Base-by-base conservation (phyloP, 2,113 vertebrate genomes). In the Geococcyx californianus region DNA sequence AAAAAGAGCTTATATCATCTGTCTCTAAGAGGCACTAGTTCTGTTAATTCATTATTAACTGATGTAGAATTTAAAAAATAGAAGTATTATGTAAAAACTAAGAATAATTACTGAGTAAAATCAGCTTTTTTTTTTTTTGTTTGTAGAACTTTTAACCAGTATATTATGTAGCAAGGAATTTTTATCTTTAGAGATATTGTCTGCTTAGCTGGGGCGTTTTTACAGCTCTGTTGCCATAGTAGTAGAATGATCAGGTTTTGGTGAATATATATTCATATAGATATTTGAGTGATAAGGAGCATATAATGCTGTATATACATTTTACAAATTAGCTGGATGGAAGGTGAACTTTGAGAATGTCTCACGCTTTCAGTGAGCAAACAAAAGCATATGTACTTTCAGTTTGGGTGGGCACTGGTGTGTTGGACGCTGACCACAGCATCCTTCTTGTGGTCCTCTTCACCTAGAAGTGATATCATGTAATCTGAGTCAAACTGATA, bases 371-470 rank as follows among this genome's bases (percentile, higher is more conserved):
- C 26, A 28, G 49, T 29, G 51, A n/a, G 67, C 31, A 10, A 25
- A 72, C 34, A 42, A 14, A 92, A 42, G 42, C 42, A 38, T 11
- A 33, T 77, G 77, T 81, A 89, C 73, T 69, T 93, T 42, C 49
- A 59, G 23, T 47, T 40, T 51, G 47, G 29, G 18, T 33, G 56
- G 70, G 21, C 66, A 47, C n/a, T 34, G 15, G n/a, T 5, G 3
- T 54, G 44, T 25, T 40, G 49, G 36, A 40, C 87, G 33, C 56
- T 75, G 66, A 49, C 29, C 24, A 55, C 74, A 64, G 9, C 60
- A 81, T 28, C 49, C 60, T 76, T 64, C 44, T 13, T 0, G 0
- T 23, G 45, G 10, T 73, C 54, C 10, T 85, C 2, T 0, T 69
- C 25, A 59, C 13, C 38, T 83, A 42, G 55, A 73, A 72, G 26